phyloP scores from a whole-genome alignment of 2,888 invertebrate genomes.

The Thyatira batis region DNA sequence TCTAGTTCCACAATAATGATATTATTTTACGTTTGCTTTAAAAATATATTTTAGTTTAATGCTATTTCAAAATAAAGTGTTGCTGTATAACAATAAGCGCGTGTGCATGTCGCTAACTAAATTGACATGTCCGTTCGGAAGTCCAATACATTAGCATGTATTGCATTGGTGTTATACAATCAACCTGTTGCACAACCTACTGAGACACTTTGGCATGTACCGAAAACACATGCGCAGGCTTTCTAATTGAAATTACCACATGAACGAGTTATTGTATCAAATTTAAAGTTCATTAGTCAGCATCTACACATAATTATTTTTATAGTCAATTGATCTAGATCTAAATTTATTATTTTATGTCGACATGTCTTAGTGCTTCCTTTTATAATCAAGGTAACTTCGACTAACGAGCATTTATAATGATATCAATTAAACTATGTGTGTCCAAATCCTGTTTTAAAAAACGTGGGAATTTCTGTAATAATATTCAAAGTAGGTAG shows the following conservation, averaged over 20 bases:
- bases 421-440: background rate
- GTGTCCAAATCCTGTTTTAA: background rate
- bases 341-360: background rate
- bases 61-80: background rate
- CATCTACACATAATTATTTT: too few species aligned
- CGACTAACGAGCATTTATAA: background rate
- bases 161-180: constrained; percentile 67
- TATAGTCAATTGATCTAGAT: background rate
- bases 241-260: constrained; percentile 54
- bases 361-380: background rate
- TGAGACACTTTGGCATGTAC: constrained; percentile 64
- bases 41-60: background rate
- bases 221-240: constrained; percentile 53
- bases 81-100: background rate
- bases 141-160: constrained; percentile 65
- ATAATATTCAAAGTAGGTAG: too few species aligned
- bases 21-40: constrained; percentile 34
- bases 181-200: constrained; percentile 50
- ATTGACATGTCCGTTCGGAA: constrained; percentile 73
- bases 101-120: constrained; percentile 38
- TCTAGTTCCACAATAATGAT: constrained; percentile 47
- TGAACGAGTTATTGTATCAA: constrained; percentile 28
- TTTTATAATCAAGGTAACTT: background rate
- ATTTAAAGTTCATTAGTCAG: too few species aligned
- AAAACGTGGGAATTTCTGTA: background rate